Conservation (phyloP, 2,888 invertebrate species). For the Thereva nobilitata region DNA sequence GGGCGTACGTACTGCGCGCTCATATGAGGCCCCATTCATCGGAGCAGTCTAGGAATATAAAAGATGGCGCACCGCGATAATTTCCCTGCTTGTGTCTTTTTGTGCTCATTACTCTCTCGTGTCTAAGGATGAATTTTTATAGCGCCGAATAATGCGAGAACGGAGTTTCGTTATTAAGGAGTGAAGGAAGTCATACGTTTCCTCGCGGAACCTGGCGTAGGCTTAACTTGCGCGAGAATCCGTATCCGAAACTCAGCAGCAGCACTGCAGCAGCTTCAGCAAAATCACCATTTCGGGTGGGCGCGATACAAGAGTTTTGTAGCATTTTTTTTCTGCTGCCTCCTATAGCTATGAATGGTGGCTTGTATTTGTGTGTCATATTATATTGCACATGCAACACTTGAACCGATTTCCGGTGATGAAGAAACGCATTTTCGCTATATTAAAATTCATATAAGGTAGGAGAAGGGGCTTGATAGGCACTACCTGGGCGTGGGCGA, state of each 20-base stretch:
- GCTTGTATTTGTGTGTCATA: conserved; percentile 22
- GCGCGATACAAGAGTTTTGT: conserved; percentile 26
- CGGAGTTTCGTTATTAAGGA: neutral
- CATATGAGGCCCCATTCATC: too few species aligned
- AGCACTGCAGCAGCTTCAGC: conserved; percentile 20
- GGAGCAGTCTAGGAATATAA: neutral
- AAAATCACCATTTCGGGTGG: conserved; percentile 27
- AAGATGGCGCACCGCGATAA: conserved; percentile 29
- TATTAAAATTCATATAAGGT: neutral
- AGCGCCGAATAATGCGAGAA: neutral
- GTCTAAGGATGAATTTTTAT: conserved; percentile 3
- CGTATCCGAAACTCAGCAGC: conserved; percentile 4
- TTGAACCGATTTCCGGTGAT: conserved; percentile 30
- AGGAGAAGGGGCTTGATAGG: neutral
- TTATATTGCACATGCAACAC: conserved; percentile 27
- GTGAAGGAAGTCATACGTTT: conserved; percentile 9
- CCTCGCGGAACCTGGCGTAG: conserved; percentile 1
- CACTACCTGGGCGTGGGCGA: conserved; percentile 27
- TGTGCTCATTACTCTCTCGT: conserved; percentile 15
- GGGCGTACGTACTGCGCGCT: neutral
- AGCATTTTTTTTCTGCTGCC: conserved; percentile 14
- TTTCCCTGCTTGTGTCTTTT: conserved; percentile 12
- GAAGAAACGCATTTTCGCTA: conserved; percentile 26
- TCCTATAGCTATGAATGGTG: conserved; percentile 9
- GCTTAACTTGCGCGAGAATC: neutral